phyloP scores from a whole-genome alignment of 2,113 vertebrate species.

The Pteronura brasiliensis region DNA sequence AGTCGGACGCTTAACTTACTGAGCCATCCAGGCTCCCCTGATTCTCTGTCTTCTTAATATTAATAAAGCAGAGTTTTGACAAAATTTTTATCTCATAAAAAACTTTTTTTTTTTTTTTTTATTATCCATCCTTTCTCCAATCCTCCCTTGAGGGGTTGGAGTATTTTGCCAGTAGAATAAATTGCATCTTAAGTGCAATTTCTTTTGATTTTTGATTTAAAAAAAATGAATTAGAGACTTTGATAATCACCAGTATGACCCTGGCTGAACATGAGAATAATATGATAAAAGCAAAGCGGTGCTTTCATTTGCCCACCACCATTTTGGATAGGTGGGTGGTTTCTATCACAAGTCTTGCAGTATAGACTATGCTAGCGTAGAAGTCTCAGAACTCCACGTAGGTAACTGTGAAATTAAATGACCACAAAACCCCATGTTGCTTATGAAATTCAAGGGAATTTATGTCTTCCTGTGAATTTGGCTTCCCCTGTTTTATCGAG shows the following conservation, averaged over 20 bases:
- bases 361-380: neutral
- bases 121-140: neutral
- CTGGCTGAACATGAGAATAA: neutral
- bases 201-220: neutral
- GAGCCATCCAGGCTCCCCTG: neutral
- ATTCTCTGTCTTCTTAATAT: neutral
- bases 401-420: neutral
- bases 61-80: neutral
- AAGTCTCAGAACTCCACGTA: neutral
- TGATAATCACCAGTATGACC: neutral
- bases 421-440: neutral
- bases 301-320: neutral
- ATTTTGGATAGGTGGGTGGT: neutral
- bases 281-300: neutral
- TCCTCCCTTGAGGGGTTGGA: neutral
- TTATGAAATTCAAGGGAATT: neutral
- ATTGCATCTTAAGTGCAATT: neutral
- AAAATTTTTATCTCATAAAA: neutral
- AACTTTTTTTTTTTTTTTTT: neutral
- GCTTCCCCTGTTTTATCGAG: neutral
- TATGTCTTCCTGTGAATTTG: neutral
- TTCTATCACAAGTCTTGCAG: neutral
- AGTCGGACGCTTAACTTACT: neutral
- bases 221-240: neutral
- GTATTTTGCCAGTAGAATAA: neutral